These are phyloP conservation scores for Etheostoma nigrum DNA, from an alignment of 2,797 vertebrate genomes.

Conservation along the genomic window DNA sequence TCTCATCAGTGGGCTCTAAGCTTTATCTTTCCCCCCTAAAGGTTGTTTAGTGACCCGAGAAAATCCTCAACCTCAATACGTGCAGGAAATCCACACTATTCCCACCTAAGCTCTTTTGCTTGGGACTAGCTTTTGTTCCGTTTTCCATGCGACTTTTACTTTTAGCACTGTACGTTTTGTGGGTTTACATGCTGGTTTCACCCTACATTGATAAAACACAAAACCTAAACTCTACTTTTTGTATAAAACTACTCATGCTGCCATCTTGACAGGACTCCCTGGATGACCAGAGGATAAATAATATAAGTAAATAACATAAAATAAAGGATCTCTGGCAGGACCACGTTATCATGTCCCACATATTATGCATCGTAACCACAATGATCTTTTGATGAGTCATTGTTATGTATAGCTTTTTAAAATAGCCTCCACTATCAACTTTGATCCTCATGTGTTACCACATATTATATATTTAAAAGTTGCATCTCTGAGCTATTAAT, in stretches of 20 bases:
- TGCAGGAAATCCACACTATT: slow-evolving; percentile 38
- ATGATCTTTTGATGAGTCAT: slow-evolving; percentile 10
- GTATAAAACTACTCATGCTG: no score
- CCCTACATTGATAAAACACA: neutral
- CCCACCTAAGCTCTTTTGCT: slow-evolving; percentile 9
- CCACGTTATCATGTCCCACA: neutral
- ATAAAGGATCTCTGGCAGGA: neutral
- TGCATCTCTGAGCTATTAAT: slow-evolving; percentile 36
- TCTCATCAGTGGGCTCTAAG: slow-evolving; percentile 36
- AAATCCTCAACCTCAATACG: slow-evolving; percentile 38
- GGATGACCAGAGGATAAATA: no score
- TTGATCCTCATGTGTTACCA: slow-evolving; percentile 39
- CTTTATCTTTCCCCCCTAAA: slow-evolving; percentile 42
- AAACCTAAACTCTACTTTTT: neutral
- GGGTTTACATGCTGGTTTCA: neutral
- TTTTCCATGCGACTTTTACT: neutral
- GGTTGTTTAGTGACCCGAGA: slow-evolving; percentile 22
- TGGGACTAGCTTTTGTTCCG: neutral
- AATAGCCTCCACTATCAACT: slow-evolving; percentile 26
- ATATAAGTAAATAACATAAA: no score
- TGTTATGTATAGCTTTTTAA: slow-evolving; percentile 13
- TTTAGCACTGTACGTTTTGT: neutral
- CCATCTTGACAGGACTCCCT: no score
- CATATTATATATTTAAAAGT: slow-evolving; percentile 52
- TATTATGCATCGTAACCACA: neutral